phyloP scores from a whole-genome alignment of 2,797 vertebrate species.

The Potorous gilbertii region DNA sequence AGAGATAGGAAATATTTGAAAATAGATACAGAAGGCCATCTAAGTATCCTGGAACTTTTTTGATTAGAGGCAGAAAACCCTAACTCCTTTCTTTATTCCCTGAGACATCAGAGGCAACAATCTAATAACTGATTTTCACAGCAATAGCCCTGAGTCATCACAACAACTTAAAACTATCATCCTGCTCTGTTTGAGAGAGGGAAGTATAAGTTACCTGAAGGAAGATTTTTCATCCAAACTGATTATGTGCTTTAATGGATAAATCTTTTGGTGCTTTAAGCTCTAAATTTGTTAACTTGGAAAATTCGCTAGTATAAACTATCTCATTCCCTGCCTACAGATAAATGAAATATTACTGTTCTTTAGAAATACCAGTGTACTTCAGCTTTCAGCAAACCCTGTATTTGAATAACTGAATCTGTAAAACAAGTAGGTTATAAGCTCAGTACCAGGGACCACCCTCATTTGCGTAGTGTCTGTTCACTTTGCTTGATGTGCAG shows the following conservation, averaged over 20 bases:
- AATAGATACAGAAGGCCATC: neutral
- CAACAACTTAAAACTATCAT: neutral
- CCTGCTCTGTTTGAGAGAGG: neutral
- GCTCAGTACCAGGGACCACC: neutral
- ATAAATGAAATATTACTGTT: neutral
- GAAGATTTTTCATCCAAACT: slow-evolving; percentile 11
- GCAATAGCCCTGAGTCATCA: neutral
- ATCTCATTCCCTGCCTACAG: neutral
- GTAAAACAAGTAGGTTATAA: neutral
- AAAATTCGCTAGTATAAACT: neutral
- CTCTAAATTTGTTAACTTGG: slow-evolving; percentile 26
- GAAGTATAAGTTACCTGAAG: slow-evolving; percentile 22
- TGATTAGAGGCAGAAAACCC: neutral
- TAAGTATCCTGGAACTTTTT: neutral
- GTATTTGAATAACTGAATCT: neutral
- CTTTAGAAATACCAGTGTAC: neutral
- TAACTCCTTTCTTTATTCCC: neutral
- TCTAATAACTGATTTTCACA: slow-evolving; percentile 23
- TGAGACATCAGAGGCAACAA: neutral
- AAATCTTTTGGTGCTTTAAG: slow-evolving; percentile 3
- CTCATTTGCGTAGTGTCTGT: neutral
- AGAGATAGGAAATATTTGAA: neutral
- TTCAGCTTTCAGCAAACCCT: neutral
- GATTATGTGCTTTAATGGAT: neutral
- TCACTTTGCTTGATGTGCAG: neutral